phyloP scores from a whole-genome alignment of 2,888 invertebrate species.

The Ectemnius cavifrons region DNA sequence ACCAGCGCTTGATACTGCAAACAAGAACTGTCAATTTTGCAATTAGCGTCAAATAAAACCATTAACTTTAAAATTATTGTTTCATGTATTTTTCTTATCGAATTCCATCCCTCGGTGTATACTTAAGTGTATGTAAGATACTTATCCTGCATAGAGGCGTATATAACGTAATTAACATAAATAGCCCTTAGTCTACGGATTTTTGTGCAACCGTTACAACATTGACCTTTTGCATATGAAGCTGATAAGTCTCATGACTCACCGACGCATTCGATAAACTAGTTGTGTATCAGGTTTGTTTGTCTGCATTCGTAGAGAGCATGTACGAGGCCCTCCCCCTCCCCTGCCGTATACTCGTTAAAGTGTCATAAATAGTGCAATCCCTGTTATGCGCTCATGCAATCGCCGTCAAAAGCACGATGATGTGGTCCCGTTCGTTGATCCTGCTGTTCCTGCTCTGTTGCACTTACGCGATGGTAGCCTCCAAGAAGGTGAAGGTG shows the following conservation, averaged over 20 bases:
- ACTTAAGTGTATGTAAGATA: too few relatives aligned
- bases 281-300: neutral
- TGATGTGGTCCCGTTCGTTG: slow-evolving; percentile 19
- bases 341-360: neutral
- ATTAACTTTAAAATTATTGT: neutral
- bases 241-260: neutral
- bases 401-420: neutral
- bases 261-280: neutral
- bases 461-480: slow-evolving; percentile 17
- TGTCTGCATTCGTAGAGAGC: slow-evolving; percentile 3
- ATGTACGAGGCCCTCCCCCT: neutral
- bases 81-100: neutral
- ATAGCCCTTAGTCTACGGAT: neutral
- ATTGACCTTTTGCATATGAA: neutral
- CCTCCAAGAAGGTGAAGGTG: slow-evolving; percentile 30
- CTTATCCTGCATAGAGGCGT: neutral
- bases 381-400: neutral
- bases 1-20: too few relatives aligned
- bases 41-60: neutral
- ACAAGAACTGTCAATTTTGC: neutral
- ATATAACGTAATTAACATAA: neutral
- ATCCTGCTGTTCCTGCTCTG: slow-evolving; percentile 20
- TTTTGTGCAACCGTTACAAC: neutral
- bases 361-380: slow-evolving; percentile 11
- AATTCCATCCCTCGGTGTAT: too few relatives aligned